These are phyloP conservation scores for Colletes latitarsis DNA, from an alignment of 1,140 invertebrate genomes.

Conservation along the genomic window DNA sequence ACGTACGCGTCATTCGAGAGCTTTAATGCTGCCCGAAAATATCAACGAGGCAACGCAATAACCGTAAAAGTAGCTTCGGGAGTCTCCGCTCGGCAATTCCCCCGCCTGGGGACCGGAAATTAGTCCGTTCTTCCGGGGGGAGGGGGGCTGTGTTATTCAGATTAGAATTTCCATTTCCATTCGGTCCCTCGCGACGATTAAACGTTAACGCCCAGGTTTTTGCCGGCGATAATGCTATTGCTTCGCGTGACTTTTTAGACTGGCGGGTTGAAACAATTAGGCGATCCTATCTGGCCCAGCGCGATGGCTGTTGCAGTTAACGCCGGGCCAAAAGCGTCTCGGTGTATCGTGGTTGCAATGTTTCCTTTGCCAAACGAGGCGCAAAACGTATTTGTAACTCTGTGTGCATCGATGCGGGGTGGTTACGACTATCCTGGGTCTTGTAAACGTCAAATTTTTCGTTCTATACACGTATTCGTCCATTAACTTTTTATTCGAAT, in stretches of 20 bases:
- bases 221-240: neutral
- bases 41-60: neutral
- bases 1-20: constrained; percentile 22
- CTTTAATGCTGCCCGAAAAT: constrained; percentile 4
- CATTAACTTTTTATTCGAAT: too few relatives aligned
- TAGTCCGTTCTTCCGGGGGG: neutral
- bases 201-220: neutral
- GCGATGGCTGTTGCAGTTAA: neutral
- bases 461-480: too few relatives aligned
- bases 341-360: neutral
- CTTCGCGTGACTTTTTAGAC: constrained; percentile 2
- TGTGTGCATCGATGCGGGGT: too few relatives aligned
- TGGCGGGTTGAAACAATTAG: neutral
- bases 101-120: neutral
- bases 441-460: too few relatives aligned
- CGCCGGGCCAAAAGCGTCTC: neutral
- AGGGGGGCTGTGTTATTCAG: neutral
- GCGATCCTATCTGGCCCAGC: neutral
- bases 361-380: too few relatives aligned
- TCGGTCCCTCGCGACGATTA: neutral
- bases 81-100: too few relatives aligned
- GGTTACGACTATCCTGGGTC: too few relatives aligned
- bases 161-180: neutral
- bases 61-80: constrained; percentile 12
- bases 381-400: too few relatives aligned